A percentile compares a stretch with the other conserved stretches of the same genome.
These are phyloP conservation scores for Eutolmus rufibarbis DNA, from an alignment of 2,888 invertebrate species.

Conservation along the genomic window DNA sequence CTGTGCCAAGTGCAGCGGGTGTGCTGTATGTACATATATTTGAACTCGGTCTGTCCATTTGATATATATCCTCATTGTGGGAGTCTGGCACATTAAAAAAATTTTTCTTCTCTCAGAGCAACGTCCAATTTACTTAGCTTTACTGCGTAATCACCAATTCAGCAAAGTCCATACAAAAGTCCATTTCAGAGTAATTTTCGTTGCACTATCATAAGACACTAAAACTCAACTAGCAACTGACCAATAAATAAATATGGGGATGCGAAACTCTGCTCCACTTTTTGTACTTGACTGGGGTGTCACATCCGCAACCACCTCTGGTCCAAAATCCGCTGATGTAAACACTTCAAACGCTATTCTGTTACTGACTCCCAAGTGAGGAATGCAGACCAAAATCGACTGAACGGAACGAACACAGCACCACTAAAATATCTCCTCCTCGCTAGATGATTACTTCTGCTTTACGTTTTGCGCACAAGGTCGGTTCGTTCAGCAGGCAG, in stretches of 20 bases:
- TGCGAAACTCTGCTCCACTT: background rate
- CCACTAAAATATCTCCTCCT: conserved; percentile 44
- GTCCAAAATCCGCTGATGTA: background rate
- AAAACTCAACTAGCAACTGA: background rate
- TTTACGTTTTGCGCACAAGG: conserved; percentile 46
- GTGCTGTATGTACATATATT: background rate
- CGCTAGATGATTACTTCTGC: conserved; percentile 43
- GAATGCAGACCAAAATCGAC: conserved; percentile 34
- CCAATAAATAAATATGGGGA: background rate
- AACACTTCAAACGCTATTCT: conserved; percentile 32
- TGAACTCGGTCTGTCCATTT: background rate
- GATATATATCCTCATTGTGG: conserved; percentile 17
- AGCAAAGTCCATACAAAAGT: conserved; percentile 26
- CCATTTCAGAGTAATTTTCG: background rate
- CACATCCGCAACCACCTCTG: conserved; percentile 14
- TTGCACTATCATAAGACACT: background rate
- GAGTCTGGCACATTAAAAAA: background rate
- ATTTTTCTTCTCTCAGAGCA: background rate
- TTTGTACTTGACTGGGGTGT: background rate
- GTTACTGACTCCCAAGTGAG: conserved; percentile 34
- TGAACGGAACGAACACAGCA: conserved; percentile 42
- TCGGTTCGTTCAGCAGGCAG: conserved; percentile 25
- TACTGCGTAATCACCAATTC: background rate
- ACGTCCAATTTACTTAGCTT: background rate
- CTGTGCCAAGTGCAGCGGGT: background rate